A percentile compares a stretch with the other conserved stretches of the same genome.
Evolutionary conservation across 2,113 vertebrate genomes (phyloP).

Genomic region (Orthochromis indermauri): DNA sequence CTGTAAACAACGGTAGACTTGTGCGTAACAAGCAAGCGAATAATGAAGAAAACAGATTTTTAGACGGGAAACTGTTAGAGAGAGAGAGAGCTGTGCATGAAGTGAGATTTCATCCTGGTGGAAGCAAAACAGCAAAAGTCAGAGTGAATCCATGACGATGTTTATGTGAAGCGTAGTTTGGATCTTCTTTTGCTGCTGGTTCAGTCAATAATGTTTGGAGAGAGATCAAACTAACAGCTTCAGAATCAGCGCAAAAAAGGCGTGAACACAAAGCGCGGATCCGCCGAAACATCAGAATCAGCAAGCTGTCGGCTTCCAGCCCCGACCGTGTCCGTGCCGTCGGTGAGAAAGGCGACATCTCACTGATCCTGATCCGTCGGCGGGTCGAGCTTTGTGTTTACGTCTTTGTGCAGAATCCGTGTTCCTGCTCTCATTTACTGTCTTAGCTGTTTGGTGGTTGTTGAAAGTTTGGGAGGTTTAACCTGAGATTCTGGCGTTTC

Average conservation of each 20-base stretch:
- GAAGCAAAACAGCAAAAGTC: too few relatives aligned
- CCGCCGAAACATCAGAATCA: rapidly evolving
- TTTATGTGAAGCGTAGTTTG: too few relatives aligned
- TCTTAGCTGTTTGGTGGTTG: neutral
- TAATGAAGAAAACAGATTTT: too few relatives aligned
- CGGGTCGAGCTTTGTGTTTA: rapidly evolving
- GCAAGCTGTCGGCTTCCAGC: neutral
- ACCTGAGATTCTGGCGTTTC: rapidly evolving
- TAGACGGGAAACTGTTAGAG: too few relatives aligned
- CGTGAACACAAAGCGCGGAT: rapidly evolving
- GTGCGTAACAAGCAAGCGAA: too few relatives aligned
- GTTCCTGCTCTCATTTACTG: neutral
- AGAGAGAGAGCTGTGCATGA: too few relatives aligned
- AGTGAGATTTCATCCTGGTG: too few relatives aligned
- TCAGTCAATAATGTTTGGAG: too few relatives aligned
- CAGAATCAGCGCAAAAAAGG: rapidly evolving
- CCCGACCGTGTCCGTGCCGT: neutral
- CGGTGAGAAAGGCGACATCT: rapidly evolving
- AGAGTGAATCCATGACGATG: too few relatives aligned
- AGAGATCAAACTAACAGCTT: neutral
- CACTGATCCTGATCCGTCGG: rapidly evolving
- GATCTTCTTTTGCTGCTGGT: too few relatives aligned
- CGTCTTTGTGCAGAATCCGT: neutral
- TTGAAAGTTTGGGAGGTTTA: rapidly evolving
- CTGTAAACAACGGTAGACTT: too few relatives aligned